Percentiles rank a stretch among this genome's conserved stretches.
These are phyloP conservation scores for Heteronetta atricapilla DNA, from an alignment of 2,113 vertebrate genomes.

Conservation along the genomic window DNA sequence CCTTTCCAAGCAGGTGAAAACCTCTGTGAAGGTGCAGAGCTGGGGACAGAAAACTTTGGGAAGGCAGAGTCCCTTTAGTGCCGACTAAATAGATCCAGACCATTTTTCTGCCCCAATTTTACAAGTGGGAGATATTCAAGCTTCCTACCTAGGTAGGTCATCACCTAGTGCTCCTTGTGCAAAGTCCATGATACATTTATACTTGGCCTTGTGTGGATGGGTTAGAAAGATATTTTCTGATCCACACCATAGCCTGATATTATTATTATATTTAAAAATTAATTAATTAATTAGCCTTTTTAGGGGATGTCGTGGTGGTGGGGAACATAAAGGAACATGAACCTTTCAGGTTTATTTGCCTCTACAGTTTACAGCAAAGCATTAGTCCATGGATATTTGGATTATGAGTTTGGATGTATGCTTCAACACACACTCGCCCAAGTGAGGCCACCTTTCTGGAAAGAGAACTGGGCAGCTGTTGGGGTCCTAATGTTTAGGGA, in stretches of 20 bases:
- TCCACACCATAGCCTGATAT: not conserved
- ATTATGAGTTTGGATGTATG: not conserved
- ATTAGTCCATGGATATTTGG: not conserved
- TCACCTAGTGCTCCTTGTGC: not conserved
- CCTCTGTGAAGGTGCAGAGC: not conserved
- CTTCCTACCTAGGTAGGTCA: not conserved
- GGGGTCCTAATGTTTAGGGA: not conserved
- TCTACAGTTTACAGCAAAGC: not conserved
- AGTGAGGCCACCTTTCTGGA: not conserved
- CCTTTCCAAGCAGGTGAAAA: not conserved
- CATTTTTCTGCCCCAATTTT: not conserved
- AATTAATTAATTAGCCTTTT: not conserved
- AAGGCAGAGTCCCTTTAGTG: not conserved
- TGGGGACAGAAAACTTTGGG: not conserved
- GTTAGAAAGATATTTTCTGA: not conserved
- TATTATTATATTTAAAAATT: not conserved
- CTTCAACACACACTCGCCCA: rapidly evolving
- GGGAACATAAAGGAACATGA: no score
- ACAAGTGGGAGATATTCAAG: not conserved
- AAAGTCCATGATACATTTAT: not conserved
- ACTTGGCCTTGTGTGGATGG: not conserved
- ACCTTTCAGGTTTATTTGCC: not conserved
- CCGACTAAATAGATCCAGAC: not conserved
- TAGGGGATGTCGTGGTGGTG: no score
- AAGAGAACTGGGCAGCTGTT: not conserved